Base-by-base conservation (phyloP, 2,888 invertebrate genomes). In the Limenitis camilla region DNA sequence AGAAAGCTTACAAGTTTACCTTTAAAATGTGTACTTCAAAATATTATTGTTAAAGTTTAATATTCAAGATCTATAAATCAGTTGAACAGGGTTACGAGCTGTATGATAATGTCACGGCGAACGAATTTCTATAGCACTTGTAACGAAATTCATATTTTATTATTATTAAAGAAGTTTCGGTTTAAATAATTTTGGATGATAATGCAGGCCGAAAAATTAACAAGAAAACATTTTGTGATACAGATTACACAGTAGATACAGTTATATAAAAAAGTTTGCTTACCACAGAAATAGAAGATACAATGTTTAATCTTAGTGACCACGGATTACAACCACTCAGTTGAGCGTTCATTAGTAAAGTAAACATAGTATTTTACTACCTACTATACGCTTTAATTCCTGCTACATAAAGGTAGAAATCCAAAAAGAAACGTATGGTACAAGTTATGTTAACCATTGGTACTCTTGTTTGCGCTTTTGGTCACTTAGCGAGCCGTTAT, bases 261-360 rank as follows among this genome's bases (percentile, higher is more conserved):
- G 29, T 27, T 9, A 29, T n/a, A 30, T 9, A 10, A 29, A 33
- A 36, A 38, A 40, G 45, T 45, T 36, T 36, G 45, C 29, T 36
- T 35, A 45, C 45, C 45, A 8, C 44, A 50, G 49, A 56, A 58
- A 57, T 56, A 59, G 53, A 58, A 61, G 61, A 61, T 61, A 59
- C 59, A 48, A 49, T 35, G 61, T 58, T 63, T 64, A 67, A 67
- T 63, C 62, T 66, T 63, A 62, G 57, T 50, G 59, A 62, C 61
- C 60, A 64, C 61, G 64, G 62, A 65, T 66, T 67, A 65, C 64
- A 52, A 60, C 58, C 62, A 61, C 67, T 65, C 62, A 55, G 54
- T 58, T 62, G 59, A 63, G 61, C 62, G 62, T 61, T 71, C 72
- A 73, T 73, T 73, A 73, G 68, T 68, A 64, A 61, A 48, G 59